phyloP scores from a whole-genome alignment of 2,797 vertebrate genomes.

The Oreonectes daqikongensis region DNA sequence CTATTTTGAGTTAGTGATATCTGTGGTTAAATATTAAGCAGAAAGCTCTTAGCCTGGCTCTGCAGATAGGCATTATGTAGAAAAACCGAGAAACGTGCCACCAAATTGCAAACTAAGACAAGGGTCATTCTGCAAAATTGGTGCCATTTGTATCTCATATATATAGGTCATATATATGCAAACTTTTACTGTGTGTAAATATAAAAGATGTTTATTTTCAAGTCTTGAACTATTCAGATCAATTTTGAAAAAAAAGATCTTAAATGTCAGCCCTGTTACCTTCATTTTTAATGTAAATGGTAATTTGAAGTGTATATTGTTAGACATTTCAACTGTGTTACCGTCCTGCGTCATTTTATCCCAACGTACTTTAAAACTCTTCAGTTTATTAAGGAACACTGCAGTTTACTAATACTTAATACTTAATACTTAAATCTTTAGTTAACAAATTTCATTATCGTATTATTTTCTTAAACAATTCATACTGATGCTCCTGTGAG shows the following conservation, averaged over 20 bases:
- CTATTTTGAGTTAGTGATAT: constrained; percentile 58
- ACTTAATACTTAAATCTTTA: no score
- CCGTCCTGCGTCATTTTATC: background rate
- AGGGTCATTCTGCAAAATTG: background rate
- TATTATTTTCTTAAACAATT: background rate
- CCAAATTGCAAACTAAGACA: constrained; percentile 8
- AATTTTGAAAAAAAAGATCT: background rate
- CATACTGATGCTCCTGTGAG: background rate
- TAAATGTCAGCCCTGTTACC: background rate
- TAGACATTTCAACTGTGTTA: background rate
- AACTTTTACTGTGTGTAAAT: no score
- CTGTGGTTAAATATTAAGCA: constrained; percentile 78
- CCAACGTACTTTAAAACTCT: no score
- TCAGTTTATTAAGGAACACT: background rate
- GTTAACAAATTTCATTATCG: background rate
- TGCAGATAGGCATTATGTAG: background rate
- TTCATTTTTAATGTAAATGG: no score
- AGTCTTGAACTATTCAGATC: no score
- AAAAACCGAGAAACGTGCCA: constrained; percentile 2
- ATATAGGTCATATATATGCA: background rate
- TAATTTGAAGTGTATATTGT: background rate
- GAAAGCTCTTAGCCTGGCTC: constrained; percentile 59
- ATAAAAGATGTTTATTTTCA: no score
- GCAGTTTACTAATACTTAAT: no score
- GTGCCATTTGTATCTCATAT: background rate